Evolutionary conservation across 2,113 vertebrate genomes (phyloP), one percentile per base, ranked within the genome.

Genomic region (Ochotona princeps): DNA sequence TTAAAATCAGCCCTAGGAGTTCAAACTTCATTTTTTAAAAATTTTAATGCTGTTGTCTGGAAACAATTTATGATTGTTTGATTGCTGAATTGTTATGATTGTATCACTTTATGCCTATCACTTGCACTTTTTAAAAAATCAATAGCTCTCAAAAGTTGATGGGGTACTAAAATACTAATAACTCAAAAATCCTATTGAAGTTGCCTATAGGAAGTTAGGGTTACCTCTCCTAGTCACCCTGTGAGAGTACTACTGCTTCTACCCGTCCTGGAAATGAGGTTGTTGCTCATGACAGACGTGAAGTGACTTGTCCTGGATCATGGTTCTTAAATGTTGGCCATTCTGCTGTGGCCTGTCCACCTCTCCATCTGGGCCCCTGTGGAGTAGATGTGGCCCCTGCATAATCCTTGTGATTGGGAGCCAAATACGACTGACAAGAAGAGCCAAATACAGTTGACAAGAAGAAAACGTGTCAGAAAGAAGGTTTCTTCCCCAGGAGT

Each of bases 21-120:
- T 88, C 70, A 26, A 83, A 83, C 8, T 80, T 85, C 89, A 44
- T 6, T 44, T 44, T 90, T 87, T 83, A 78, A n/a, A n/a, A n/a
- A n/a, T 83, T 75, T 81, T 93, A n/a, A 32, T 75, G 26, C 14
- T 80, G 15, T 90, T 69, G 8, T 60, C 0, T 79, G 60, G 21
- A 63, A 82, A 74, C 47, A 91, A 60, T 10, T 44, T 61, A 75
- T 69, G 17, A 72, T 73, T 79, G 65, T n/a, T 28, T 83, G 84
- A 69, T 44, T 60, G 13, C 38, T 79, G 1, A 5, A 35, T 76
- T 73, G 49, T 79, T 90, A 47, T 30, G 91, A 61, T 89, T 54
- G 83, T 83, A 72, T 90, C 25, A 65, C 20, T 35, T 61, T 74
- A 10, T 72, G 8, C 7, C 57, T 89, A 6, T 92, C 51, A 54